These are phyloP conservation scores for Cottus gobio DNA, from an alignment of 2,113 vertebrate genomes.

Conservation along the genomic window DNA sequence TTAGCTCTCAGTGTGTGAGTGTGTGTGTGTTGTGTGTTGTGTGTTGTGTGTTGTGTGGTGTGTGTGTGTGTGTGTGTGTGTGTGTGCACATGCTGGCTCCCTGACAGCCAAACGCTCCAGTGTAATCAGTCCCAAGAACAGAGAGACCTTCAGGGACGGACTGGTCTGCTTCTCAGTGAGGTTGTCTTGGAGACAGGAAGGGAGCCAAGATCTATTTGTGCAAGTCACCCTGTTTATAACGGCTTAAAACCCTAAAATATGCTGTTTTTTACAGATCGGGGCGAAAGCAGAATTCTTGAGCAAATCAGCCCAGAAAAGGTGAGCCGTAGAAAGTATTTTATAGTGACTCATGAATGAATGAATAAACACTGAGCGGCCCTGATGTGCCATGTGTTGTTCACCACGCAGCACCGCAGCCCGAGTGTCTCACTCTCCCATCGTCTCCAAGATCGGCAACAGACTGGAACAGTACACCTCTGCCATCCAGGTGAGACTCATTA, in stretches of 20 bases:
- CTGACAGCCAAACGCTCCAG: conserved; percentile 28
- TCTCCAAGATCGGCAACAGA: conserved; percentile 95
- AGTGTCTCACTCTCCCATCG: conserved; percentile 86
- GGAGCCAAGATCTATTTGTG: conserved; percentile 13
- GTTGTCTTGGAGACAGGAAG: conserved; percentile 9
- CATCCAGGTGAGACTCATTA: conserved; percentile 86
- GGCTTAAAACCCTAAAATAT: conserved; percentile 23
- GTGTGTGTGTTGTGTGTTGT: too few species aligned
- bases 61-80: conserved; percentile 6
- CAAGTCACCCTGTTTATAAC: conserved; percentile 22
- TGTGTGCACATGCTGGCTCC: conserved; percentile 30
- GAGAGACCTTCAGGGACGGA: conserved; percentile 14
- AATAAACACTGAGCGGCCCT: background rate
- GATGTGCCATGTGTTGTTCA: conserved; percentile 4
- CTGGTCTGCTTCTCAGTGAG: conserved; percentile 5
- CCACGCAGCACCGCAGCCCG: conserved; percentile 82
- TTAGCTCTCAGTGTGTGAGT: conserved; percentile 14
- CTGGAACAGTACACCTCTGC: conserved; percentile 94
- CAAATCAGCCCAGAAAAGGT: conserved; percentile 96
- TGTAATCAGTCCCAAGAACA: conserved; percentile 27
- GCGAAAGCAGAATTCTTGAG: conserved; percentile 94
- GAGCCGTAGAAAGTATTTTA: conserved; percentile 39
- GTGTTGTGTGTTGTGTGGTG: too few species aligned
- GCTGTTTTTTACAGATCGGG: conserved; percentile 87
- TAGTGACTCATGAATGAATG: background rate